phyloP scores from a whole-genome alignment of 1,140 invertebrate species.

The Sminthurides bifidus region DNA sequence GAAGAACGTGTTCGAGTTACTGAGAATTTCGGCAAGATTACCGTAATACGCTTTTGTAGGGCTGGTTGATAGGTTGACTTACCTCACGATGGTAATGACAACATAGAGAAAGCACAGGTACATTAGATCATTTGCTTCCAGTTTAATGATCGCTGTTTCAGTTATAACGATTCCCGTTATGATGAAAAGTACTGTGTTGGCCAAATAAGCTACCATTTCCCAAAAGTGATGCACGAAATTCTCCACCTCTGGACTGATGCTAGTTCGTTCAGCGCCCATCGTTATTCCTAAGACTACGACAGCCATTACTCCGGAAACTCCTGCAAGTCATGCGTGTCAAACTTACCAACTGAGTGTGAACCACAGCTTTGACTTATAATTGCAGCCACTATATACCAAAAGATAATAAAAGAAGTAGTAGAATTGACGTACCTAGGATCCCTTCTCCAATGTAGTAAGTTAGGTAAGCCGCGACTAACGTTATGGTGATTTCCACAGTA shows the following conservation, averaged over 20 bases:
- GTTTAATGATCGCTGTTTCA: slow-evolving; percentile 31
- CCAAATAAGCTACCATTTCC: slow-evolving; percentile 41
- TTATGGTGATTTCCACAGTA: slow-evolving; percentile 38
- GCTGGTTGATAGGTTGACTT: neutral
- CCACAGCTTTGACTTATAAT: neutral
- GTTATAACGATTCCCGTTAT: slow-evolving; percentile 41
- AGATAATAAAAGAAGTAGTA: neutral
- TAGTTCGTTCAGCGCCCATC: slow-evolving; percentile 37
- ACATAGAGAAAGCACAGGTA: slow-evolving; percentile 36
- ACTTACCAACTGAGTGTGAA: neutral
- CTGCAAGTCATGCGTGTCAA: neutral
- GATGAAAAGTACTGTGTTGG: slow-evolving; percentile 42
- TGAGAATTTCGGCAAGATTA: neutral
- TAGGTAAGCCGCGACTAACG: slow-evolving; percentile 39
- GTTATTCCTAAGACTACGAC: slow-evolving; percentile 37
- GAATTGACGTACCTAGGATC: slow-evolving; percentile 12
- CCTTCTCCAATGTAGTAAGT: slow-evolving; percentile 40
- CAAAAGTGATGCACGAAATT: slow-evolving; percentile 40
- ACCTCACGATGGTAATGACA: slow-evolving; percentile 10
- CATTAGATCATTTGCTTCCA: slow-evolving; percentile 35
- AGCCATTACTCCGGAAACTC: slow-evolving; percentile 40
- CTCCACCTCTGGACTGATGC: slow-evolving; percentile 41
- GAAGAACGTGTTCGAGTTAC: neutral
- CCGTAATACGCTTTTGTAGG: neutral
- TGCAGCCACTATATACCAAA: neutral